These are phyloP conservation scores for Buphagus erythrorhynchus DNA, from an alignment of 2,797 vertebrate genomes.

Conservation along the genomic window DNA sequence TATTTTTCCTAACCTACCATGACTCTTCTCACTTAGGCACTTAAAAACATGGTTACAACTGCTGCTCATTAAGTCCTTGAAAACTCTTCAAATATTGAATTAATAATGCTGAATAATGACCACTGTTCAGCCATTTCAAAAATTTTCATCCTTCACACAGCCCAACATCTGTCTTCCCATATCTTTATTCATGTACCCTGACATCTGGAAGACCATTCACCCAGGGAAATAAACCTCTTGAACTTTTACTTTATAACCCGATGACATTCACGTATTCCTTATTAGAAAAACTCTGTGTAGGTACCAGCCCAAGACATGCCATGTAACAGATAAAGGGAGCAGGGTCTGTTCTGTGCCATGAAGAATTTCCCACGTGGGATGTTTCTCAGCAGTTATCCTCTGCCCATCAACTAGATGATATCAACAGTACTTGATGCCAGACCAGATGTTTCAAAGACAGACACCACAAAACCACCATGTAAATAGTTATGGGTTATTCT, in stretches of 20 bases:
- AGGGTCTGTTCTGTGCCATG: background rate
- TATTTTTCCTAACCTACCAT: slow-evolving; percentile 11
- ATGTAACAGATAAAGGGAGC: background rate
- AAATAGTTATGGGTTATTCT: background rate
- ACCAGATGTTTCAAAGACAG: background rate
- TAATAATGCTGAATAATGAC: background rate
- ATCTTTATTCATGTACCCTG: background rate
- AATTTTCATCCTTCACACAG: background rate
- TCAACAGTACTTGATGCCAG: background rate
- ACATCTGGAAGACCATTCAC: background rate
- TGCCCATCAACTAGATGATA: background rate
- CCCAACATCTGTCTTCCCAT: background rate
- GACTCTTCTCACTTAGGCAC: background rate
- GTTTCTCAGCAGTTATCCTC: background rate
- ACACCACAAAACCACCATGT: background rate
- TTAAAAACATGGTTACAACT: background rate
- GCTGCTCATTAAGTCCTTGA: background rate
- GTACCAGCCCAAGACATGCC: background rate
- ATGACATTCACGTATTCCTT: background rate
- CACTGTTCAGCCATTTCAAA: background rate
- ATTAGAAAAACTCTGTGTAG: background rate
- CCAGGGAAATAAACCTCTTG: background rate
- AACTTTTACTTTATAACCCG: background rate
- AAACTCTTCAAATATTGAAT: background rate
- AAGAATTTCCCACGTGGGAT: background rate